Percentiles rank a stretch among this genome's conserved stretches.
Conservation (phyloP, 2,888 invertebrate species). For the Panopea generosa region DNA sequence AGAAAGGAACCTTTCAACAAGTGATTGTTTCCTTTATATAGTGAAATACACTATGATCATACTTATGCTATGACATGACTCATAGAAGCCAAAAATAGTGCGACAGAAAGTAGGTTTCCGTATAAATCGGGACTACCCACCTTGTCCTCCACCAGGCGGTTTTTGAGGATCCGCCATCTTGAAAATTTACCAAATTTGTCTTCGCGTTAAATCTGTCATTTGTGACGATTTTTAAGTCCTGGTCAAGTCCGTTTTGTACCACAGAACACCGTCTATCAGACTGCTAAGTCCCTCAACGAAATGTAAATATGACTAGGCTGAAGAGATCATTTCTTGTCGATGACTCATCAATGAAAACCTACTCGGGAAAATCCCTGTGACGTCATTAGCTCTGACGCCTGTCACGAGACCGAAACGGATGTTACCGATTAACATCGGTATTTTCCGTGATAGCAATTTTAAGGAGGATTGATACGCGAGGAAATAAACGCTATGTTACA, state of each 20-base stretch:
- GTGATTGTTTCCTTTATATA: conserved; percentile 51
- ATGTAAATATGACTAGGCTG: conserved; percentile 71
- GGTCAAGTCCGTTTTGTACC: conserved; percentile 43
- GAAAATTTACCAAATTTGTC: conserved; percentile 69
- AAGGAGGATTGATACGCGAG: too few relatives aligned
- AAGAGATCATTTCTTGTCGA: conserved; percentile 80
- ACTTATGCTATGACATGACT: conserved; percentile 64
- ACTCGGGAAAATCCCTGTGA: conserved; percentile 83
- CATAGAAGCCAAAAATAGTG: conserved; percentile 75
- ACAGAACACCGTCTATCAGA: conserved; percentile 38
- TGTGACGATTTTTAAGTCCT: conserved; percentile 40
- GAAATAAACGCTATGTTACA: background rate
- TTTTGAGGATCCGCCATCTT: conserved; percentile 81
- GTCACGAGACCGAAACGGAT: conserved; percentile 51
- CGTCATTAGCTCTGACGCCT: conserved; percentile 68
- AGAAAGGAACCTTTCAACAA: conserved; percentile 6
- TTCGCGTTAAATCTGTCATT: conserved; percentile 55
- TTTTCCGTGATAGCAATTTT: too few relatives aligned
- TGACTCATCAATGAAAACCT: conserved; percentile 82
- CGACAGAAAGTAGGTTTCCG: conserved; percentile 64
- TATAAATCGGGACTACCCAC: conserved; percentile 67
- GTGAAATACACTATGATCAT: conserved; percentile 42
- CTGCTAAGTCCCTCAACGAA: conserved; percentile 45
- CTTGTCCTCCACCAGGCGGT: conserved; percentile 76
- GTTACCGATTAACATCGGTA: too few relatives aligned